Percentiles rank a stretch among this genome's conserved stretches.
phyloP scores from a whole-genome alignment of 2,888 invertebrate species.

The Meiosimyza platycephala region DNA sequence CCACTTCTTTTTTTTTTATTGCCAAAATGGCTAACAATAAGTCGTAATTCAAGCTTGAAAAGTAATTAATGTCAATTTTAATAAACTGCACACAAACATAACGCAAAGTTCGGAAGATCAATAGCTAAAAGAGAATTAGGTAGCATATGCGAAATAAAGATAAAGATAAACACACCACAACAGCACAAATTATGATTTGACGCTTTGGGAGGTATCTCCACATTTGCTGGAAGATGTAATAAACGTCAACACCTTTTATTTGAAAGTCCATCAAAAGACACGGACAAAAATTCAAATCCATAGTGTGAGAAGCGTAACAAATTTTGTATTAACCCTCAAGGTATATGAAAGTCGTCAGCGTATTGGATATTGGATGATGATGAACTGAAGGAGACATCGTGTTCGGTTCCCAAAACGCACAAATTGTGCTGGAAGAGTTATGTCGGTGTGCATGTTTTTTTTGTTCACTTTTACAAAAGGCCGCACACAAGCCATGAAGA shows the following conservation, averaged over 20 bases:
- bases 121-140: too few relatives aligned
- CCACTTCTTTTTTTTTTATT: not conserved
- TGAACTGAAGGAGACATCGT: too few relatives aligned
- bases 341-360: too few relatives aligned
- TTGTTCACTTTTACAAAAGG: not conserved
- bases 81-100: not conserved
- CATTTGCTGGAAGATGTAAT: slow-evolving; percentile 28
- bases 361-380: too few relatives aligned
- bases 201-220: slow-evolving; percentile 12
- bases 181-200: too few relatives aligned
- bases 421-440: too few relatives aligned
- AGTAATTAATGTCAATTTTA: slow-evolving; percentile 30
- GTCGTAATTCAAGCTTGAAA: slow-evolving; percentile 1
- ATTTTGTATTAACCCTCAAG: too few relatives aligned
- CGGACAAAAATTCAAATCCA: not conserved
- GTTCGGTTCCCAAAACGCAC: too few relatives aligned
- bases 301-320: not conserved
- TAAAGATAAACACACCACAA: not conserved
- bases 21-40: not conserved
- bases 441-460: not conserved
- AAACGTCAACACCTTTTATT: slow-evolving; percentile 47
- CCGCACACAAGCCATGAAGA: not conserved
- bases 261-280: slow-evolving; percentile 10
- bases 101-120: not conserved
- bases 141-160: not conserved